phyloP scores from a whole-genome alignment of 2,797 vertebrate species.

The Emys orbicularis region DNA sequence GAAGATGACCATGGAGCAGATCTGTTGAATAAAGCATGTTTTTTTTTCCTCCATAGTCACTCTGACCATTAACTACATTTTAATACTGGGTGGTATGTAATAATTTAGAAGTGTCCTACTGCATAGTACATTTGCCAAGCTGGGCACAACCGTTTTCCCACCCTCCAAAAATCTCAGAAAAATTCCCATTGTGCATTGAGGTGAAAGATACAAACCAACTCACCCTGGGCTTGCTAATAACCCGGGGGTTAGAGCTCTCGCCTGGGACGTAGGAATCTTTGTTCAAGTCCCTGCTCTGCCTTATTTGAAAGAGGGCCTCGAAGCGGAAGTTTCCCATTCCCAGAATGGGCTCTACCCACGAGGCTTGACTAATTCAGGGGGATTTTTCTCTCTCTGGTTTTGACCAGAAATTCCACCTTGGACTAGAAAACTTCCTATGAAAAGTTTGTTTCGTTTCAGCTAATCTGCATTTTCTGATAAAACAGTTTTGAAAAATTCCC shows the following conservation, averaged over 20 bases:
- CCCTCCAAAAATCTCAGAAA: neutral
- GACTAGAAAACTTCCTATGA: neutral
- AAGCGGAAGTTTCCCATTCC: too few species aligned
- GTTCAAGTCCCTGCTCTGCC: neutral
- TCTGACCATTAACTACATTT: fast-evolving
- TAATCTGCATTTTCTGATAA: neutral
- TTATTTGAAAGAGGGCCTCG: neutral
- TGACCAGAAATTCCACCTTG: neutral
- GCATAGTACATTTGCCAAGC: neutral
- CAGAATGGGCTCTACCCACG: too few species aligned
- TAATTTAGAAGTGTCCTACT: neutral
- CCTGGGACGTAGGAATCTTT: neutral
- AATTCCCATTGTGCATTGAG: neutral
- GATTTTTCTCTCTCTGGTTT: neutral
- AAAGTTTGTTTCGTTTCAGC: neutral
- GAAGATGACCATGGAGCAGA: neutral
- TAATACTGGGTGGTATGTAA: neutral
- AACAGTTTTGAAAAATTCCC: neutral
- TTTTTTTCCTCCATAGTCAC: fast-evolving
- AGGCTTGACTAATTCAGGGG: too few species aligned
- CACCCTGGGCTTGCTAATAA: neutral
- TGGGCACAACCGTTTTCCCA: neutral
- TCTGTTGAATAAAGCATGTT: neutral
- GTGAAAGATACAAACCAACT: neutral
- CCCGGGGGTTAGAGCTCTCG: fast-evolving